These are phyloP conservation scores for Oreochromis mossambicus DNA, from an alignment of 2,797 vertebrate genomes.

Conservation along the genomic window DNA sequence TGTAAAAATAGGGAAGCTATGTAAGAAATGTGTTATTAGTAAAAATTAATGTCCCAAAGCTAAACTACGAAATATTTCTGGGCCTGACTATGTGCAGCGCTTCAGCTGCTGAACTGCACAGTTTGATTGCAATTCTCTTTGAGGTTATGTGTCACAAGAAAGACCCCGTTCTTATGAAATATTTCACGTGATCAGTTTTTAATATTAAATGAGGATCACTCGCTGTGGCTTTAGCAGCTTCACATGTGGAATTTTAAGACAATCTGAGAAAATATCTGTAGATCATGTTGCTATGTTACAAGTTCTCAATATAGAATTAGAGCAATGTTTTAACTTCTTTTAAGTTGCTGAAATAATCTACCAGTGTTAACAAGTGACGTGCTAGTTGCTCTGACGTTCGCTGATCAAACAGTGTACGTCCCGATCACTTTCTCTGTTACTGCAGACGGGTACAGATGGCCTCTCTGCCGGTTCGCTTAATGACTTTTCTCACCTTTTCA, in stretches of 20 bases:
- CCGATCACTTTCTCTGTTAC: neutral
- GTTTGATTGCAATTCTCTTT: neutral
- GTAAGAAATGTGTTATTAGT: neutral
- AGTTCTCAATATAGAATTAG: neutral
- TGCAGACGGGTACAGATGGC: neutral
- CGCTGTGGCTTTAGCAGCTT: neutral
- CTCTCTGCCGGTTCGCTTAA: neutral
- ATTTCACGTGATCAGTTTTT: neutral
- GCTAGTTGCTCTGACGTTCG: neutral
- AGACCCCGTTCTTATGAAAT: neutral
- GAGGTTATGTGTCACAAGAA: neutral
- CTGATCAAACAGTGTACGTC: neutral
- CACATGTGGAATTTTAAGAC: neutral
- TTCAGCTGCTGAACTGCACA: neutral
- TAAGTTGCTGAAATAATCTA: neutral
- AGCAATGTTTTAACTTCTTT: neutral
- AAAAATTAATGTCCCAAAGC: neutral
- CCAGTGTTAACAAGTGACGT: neutral
- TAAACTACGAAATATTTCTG: neutral
- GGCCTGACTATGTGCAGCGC: neutral
- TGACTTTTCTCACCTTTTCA: constrained; percentile 23
- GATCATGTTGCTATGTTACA: neutral
- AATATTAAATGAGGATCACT: neutral
- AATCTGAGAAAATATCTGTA: neutral
- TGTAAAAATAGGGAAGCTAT: neutral